Evolutionary conservation across 2,888 invertebrate species (phyloP).

Genomic region (Napeogenes inachia): DNA sequence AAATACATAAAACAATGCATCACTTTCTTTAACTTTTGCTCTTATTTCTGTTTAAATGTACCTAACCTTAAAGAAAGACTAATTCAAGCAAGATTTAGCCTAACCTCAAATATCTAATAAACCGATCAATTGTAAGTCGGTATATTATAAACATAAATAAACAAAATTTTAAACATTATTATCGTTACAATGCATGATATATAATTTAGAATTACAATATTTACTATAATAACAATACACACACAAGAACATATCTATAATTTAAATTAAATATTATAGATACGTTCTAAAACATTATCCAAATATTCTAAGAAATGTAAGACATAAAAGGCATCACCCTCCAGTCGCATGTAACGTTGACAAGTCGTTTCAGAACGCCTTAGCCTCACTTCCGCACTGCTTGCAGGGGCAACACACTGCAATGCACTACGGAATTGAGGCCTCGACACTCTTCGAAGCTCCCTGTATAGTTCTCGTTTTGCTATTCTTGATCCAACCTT

Average conservation of each 20-base stretch:
- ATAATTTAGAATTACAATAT: too few species aligned
- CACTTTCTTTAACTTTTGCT: too few species aligned
- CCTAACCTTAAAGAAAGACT: too few species aligned
- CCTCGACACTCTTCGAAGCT: constrained; percentile 72
- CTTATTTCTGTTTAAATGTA: too few species aligned
- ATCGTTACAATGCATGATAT: too few species aligned
- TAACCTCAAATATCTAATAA: too few species aligned
- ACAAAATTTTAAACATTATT: too few species aligned
- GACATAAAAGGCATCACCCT: background rate
- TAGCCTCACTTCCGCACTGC: constrained; percentile 95
- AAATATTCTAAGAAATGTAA: background rate
- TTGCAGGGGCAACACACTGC: constrained; percentile 93
- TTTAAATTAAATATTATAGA: background rate
- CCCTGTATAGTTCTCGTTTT: constrained; percentile 35
- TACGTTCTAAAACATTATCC: background rate
- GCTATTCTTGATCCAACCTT: constrained; percentile 8
- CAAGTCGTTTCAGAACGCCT: constrained; percentile 58
- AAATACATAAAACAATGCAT: too few species aligned
- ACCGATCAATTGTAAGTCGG: too few species aligned
- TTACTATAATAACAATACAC: too few species aligned
- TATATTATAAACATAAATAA: too few species aligned
- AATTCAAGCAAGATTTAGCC: too few species aligned
- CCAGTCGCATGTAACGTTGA: constrained; percentile 29
- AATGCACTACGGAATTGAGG: constrained; percentile 98
- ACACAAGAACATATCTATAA: background rate